Evolutionary conservation across 2,888 invertebrate genomes (phyloP).

Genomic region (Euplagia quadripunctaria): DNA sequence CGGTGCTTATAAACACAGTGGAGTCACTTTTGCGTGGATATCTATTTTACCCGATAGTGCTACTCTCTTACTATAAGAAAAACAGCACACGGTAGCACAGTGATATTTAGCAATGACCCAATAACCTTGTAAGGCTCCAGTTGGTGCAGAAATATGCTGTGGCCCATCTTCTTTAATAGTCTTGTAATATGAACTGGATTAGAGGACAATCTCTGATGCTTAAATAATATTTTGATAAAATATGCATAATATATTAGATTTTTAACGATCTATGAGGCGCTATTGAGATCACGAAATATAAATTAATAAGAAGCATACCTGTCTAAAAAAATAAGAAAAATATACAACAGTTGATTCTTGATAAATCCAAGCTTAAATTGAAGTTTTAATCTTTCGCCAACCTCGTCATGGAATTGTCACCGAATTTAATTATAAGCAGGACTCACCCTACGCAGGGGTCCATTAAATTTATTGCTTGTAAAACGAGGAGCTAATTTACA

Average conservation of each 20-base stretch:
- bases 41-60: no score
- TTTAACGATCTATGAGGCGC: no score
- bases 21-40: no score
- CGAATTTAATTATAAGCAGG: conserved; percentile 76
- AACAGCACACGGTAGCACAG: neutral
- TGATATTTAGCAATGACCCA: neutral
- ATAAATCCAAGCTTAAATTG: neutral
- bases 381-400: conserved; percentile 54
- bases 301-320: neutral
- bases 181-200: neutral
- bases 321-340: neutral
- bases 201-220: no score
- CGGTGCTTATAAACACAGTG: no score
- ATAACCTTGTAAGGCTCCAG: neutral
- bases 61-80: neutral
- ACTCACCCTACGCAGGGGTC: conserved; percentile 72
- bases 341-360: neutral
- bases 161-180: neutral
- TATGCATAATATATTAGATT: no score
- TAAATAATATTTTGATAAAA: no score
- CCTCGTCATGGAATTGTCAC: conserved; percentile 74
- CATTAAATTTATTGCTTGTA: conserved; percentile 87
- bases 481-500: conserved; percentile 86
- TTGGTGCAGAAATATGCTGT: neutral
- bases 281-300: neutral